Base-by-base conservation (phyloP, 2,797 vertebrate genomes). In the Arremon aurantiirostris region DNA sequence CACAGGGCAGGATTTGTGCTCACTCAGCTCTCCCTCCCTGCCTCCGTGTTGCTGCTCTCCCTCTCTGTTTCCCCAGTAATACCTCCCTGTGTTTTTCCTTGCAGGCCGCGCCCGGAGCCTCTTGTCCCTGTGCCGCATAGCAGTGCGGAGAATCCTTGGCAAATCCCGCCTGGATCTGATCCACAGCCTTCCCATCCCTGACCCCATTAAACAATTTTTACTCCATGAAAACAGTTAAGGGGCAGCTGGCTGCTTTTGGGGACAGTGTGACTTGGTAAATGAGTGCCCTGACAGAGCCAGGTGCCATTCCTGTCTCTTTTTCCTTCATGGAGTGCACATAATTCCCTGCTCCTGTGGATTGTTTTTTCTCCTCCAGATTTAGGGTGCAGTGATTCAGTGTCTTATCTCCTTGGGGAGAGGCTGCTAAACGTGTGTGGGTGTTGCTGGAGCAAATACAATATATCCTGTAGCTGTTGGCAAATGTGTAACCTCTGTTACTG, bases 141-240 rank as follows among this genome's bases (percentile, higher is more conserved):
- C 97, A 39, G 98, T 99, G 56, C 98, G 99, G 72, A 98, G 97
- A 95, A 92, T 96, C 8, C 97, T 99, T 86, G 99, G 98, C 91
- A 99, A 99, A 96, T 71, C 88, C 46, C 98, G 98, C 10, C 97
- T 99, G 37, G 97, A 86, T 41, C 97, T 98, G 88, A 98, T 99
- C 76, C 95, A 97, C 12, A 97, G 92, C 7, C 98, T 99, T 95
- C 99, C 99, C 7, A 90, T 99, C 82, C 99, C 99, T 9, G 97
- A 98, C 53, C 97, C 98, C 56, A 94, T 99, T 90, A 98, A 98
- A 93, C 98, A 96, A 73, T 99, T 99, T 96, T 97, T 99, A 88
- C 98, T 99, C 68, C 98, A 99, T 14, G 96, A 98, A 85, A 97
- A 97, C 92, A 80, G 49, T 23, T 89, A 78, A 35, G 24, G 53